phyloP scores from a whole-genome alignment of 2,113 vertebrate genomes.

The Nothoprocta pentlandii region DNA sequence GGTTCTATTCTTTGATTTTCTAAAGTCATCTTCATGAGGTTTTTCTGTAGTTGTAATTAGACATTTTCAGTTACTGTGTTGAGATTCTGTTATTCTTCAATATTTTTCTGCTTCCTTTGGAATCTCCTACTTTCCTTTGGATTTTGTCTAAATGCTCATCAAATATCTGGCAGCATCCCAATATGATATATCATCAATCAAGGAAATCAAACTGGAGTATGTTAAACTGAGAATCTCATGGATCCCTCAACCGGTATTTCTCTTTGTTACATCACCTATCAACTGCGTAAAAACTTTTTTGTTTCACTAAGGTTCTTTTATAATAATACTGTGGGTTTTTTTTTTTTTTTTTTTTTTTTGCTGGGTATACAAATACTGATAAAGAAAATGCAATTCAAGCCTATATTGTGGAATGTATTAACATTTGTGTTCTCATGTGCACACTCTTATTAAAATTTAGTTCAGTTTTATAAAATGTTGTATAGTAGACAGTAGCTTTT shows the following conservation, averaged over 20 bases:
- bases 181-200: not conserved
- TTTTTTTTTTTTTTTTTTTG: too few relatives aligned
- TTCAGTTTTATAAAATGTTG: not conserved
- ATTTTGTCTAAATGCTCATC: not conserved
- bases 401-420: too few relatives aligned
- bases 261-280: not conserved
- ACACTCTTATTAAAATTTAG: not conserved
- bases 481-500: not conserved
- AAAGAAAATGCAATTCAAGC: too few relatives aligned
- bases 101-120: not conserved
- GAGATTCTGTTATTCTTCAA: not conserved
- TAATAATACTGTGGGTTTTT: too few relatives aligned
- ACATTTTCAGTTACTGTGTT: not conserved
- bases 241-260: rapidly evolving
- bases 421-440: not conserved
- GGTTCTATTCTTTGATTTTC: not conserved
- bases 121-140: not conserved
- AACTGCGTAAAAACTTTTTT: not conserved
- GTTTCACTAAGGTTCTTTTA: not conserved
- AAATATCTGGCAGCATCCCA: not conserved
- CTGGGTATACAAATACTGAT: too few relatives aligned
- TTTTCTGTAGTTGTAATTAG: not conserved
- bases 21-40: not conserved
- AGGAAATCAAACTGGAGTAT: not conserved
- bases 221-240: not conserved